A percentile compares a stretch with the other conserved stretches of the same genome.
Evolutionary conservation across 2,888 invertebrate species (phyloP).

Genomic region (Tiphia femorata): DNA sequence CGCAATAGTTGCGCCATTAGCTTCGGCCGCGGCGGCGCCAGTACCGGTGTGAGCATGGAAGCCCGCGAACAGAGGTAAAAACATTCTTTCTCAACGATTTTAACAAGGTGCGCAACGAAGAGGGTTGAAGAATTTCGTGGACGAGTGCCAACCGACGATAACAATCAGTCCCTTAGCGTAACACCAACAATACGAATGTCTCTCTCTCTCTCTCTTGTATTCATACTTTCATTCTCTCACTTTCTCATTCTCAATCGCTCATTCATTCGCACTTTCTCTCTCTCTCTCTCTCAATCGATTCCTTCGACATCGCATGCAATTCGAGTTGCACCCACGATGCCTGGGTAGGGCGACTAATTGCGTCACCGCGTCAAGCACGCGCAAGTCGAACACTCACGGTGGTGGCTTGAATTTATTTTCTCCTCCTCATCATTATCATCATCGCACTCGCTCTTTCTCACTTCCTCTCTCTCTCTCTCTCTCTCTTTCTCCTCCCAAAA

Average conservation of each 20-base stretch:
- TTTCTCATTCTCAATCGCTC: background rate
- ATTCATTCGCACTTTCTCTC: background rate
- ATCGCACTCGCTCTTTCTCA: too few relatives aligned
- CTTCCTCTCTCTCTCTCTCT: too few relatives aligned
- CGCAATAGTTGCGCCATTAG: background rate
- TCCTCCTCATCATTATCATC: conserved; percentile 6
- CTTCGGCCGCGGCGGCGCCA: background rate
- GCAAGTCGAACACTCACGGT: background rate
- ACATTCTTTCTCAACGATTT: too few relatives aligned
- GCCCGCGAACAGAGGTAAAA: too few relatives aligned
- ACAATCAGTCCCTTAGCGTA: too few relatives aligned
- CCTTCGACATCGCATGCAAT: background rate
- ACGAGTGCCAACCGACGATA: too few relatives aligned
- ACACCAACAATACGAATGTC: too few relatives aligned
- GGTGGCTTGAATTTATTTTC: background rate
- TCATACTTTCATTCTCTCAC: background rate
- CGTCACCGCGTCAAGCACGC: background rate
- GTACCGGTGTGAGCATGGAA: too few relatives aligned
- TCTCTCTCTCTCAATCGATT: background rate
- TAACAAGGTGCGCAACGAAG: too few relatives aligned
- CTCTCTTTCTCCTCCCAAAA: conserved; percentile 27
- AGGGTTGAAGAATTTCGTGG: too few relatives aligned
- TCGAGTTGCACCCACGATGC: background rate
- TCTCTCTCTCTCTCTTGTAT: too few relatives aligned
- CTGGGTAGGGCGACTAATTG: background rate